phyloP scores from a whole-genome alignment of 1,140 invertebrate species.

The Apis cerana region DNA sequence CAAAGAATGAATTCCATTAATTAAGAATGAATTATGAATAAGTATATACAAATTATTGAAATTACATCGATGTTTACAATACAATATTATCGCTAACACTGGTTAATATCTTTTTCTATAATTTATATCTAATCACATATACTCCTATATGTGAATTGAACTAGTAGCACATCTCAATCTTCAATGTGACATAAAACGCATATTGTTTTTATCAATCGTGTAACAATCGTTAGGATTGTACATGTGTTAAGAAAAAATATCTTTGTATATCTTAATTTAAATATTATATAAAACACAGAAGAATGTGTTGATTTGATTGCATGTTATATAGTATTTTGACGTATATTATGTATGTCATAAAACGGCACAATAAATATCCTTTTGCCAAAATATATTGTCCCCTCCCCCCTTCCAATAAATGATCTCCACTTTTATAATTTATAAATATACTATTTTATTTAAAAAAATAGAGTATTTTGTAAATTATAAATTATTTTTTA shows the following conservation, averaged over 20 bases:
- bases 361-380: slow-evolving; percentile 46
- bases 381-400: slow-evolving; percentile 26
- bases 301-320: not conserved
- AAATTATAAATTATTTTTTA: slow-evolving; percentile 9
- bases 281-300: not conserved
- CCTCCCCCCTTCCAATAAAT: not conserved
- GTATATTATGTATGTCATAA: slow-evolving; percentile 27
- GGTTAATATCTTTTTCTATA: not conserved
- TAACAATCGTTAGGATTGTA: not conserved
- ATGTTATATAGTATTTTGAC: slow-evolving; percentile 26
- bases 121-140: not conserved
- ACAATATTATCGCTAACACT: not conserved
- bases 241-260: not conserved
- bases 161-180: not conserved
- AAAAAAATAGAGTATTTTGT: slow-evolving; percentile 43
- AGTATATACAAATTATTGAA: not conserved
- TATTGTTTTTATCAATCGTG: not conserved
- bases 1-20: not conserved
- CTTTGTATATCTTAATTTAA: slow-evolving; percentile 7
- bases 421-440: slow-evolving; percentile 13
- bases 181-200: not conserved
- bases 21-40: too few species aligned
- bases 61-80: not conserved
- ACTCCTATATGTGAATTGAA: not conserved
- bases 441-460: slow-evolving; percentile 59